Evolutionary conservation across 1,140 invertebrate genomes (phyloP), one percentile per base, ranked within the genome.

Genomic region (Scaptodrosophila lebanonensis): DNA sequence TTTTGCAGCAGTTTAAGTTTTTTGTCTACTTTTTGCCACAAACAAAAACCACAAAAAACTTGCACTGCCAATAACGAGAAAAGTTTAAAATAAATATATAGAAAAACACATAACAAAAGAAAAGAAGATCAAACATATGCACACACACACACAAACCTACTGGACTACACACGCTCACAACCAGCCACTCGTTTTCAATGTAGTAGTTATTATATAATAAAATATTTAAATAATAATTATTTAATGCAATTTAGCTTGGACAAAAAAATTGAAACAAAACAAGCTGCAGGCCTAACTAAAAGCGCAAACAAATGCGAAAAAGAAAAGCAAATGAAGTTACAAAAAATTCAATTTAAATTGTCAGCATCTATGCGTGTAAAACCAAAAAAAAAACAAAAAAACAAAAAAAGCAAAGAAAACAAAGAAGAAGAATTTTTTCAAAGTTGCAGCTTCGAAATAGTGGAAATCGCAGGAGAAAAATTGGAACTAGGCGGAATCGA

Each of bases 41-140:
- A 52, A 25, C 1, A 40, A 36, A 29, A 39, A 29, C 7, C 27
- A 49, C 44, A 61, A 56, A 71, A 50, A 77, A 77, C 59, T 65
- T 79, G 72, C 72, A 77, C 72, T 77, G 72, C 72, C 72, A 77
- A 71, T 57, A 65, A 65, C 20, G 9, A 47, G 15, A 39, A 54
- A 50, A 50, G 52, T 58, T 51, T 58, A 59, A 47, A 45, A 27
- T 53, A 35, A 25, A 35, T 42, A 38, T 20, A 45, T 38, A 57
- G 64, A 33, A 52, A 43, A 59, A 58, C n/a, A 48, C n/a, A 15
- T 18, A 36, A 48, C 20, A 42, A 17, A 15, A 32, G 25, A 36
- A 33, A 30, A 51, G 18, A 44, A 42, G 36, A 8, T 36, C 47
- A 43, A 11, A 40, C 33, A 57, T 7, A 43, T 3, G 32, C 7